Conservation (phyloP, 2,113 vertebrate species). For the Holacanthus passer region DNA sequence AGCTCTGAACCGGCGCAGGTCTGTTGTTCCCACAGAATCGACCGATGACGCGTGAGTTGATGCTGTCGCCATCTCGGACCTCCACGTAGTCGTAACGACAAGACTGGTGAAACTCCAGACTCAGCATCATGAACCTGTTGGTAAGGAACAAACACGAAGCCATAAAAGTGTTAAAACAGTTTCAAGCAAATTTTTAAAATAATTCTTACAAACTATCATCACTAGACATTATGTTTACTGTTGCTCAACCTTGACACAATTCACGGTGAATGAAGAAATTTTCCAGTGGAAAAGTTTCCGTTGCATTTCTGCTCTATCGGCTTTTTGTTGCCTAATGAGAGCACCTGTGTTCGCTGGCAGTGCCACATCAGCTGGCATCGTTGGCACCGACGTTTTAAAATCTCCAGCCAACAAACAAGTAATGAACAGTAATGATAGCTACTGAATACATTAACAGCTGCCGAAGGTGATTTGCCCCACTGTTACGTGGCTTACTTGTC, state of each 20-base stretch:
- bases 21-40: constrained; percentile 94
- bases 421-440: constrained; percentile 42
- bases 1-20: constrained; percentile 89
- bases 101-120: constrained; percentile 94
- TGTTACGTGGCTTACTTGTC: constrained; percentile 16
- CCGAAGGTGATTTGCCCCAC: constrained; percentile 15
- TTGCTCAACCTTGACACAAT: background rate
- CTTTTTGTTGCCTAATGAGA: constrained; percentile 8
- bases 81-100: constrained; percentile 98
- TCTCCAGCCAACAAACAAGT: constrained; percentile 27
- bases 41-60: constrained; percentile 90
- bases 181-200: background rate
- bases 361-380: constrained; percentile 36
- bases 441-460: constrained; percentile 33
- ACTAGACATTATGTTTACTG: background rate
- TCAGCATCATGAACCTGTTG: constrained; percentile 95
- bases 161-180: background rate
- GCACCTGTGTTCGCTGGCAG: constrained; percentile 50
- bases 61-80: constrained; percentile 92
- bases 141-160: background rate
- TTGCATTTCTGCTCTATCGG: background rate
- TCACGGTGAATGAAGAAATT: background rate
- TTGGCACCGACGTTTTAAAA: constrained; percentile 6
- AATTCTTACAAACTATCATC: background rate
- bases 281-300: background rate